These are phyloP conservation scores for Drosophila pseudotakahashii DNA, from an alignment of 2,888 invertebrate genomes.

Conservation along the genomic window DNA sequence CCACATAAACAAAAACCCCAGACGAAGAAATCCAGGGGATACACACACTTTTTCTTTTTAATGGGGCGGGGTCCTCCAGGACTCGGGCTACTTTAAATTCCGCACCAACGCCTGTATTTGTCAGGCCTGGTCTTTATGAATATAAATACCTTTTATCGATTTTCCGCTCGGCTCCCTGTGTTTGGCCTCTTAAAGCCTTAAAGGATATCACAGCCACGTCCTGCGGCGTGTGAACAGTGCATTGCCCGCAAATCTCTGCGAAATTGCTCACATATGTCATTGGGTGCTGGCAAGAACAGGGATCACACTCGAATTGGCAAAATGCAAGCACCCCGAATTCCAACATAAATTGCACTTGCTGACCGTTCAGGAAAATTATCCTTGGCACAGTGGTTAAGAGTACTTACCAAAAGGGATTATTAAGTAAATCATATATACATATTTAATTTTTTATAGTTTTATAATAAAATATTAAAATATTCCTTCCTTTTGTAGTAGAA, in stretches of 20 bases:
- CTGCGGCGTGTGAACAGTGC: slow-evolving; percentile 47
- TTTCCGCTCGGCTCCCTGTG: slow-evolving; percentile 44
- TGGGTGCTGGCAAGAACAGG: slow-evolving; percentile 45
- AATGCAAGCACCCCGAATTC: slow-evolving; percentile 40
- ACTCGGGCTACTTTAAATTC: slow-evolving; percentile 76
- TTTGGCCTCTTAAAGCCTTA: slow-evolving; percentile 54
- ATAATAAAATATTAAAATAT: no score
- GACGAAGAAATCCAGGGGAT: slow-evolving; percentile 30
- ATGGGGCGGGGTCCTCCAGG: slow-evolving; percentile 28
- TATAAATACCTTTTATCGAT: slow-evolving; percentile 75
- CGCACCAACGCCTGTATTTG: slow-evolving; percentile 58
- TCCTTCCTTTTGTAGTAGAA: no score
- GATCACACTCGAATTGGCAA: slow-evolving; percentile 59
- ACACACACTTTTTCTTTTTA: slow-evolving; percentile 4
- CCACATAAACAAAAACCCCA: slow-evolving; percentile 46
- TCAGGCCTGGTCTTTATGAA: slow-evolving; percentile 71
- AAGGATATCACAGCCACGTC: slow-evolving; percentile 9
- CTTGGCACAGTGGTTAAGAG: slow-evolving; percentile 14
- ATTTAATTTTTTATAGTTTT: no score
- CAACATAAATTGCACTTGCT: slow-evolving; percentile 62
- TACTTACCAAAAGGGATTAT: no score
- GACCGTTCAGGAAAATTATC: slow-evolving; percentile 59
- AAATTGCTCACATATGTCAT: slow-evolving; percentile 82
- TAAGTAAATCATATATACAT: no score
- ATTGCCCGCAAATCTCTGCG: slow-evolving; percentile 72